Evolutionary conservation across 2,113 vertebrate species (phyloP), one percentile per base, ranked within the genome.

Genomic region (Orientallactaga bullata): DNA sequence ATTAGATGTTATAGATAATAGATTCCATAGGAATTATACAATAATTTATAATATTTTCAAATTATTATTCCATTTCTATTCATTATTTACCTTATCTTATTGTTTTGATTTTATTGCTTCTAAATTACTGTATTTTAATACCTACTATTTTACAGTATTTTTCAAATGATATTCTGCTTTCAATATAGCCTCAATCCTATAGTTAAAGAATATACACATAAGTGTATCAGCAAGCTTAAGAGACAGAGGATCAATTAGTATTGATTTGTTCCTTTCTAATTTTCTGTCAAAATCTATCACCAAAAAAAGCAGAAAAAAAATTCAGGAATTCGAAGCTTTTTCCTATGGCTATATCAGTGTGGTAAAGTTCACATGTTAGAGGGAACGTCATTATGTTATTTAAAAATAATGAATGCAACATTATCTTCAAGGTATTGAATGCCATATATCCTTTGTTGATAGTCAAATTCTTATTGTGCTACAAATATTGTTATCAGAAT

Each of bases 181-280:
- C 78, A 39, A 9, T 85, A 58, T 35, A 94, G 51, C 26, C 63
- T 21, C 4, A 91, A 35, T 86, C 28, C 23, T 91, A 81, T 72
- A 71, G 28, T 61, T 92, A 0, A 86, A 32, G 65, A 91, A 78
- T 71, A 28, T 0, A 0, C 35, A 2, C 68, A 55, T 47, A 81
- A 18, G 92, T 96, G 79, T 58, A 90, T 51, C 76, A 84, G 63
- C 80, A 72, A 35, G n/a, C 7, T 58, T 83, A 85, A 23, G 55
- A 55, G 55, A 39, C 79, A 77, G 63, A 60, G 42, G 92, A 5
- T 95, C 87, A 92, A 90, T 95, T 80, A 94, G 65, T 71, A 94
- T 95, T 88, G 90, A 94, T 23, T 85, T 85, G 72, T 89, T 80
- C 86, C 88, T n/a, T 68, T 30, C 89, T 26, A 69, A 24, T 73